These are phyloP conservation scores for Zoanthus sansibaricus DNA, from an alignment of 92 coral and sea anemone species.

Conservation along the genomic window DNA sequence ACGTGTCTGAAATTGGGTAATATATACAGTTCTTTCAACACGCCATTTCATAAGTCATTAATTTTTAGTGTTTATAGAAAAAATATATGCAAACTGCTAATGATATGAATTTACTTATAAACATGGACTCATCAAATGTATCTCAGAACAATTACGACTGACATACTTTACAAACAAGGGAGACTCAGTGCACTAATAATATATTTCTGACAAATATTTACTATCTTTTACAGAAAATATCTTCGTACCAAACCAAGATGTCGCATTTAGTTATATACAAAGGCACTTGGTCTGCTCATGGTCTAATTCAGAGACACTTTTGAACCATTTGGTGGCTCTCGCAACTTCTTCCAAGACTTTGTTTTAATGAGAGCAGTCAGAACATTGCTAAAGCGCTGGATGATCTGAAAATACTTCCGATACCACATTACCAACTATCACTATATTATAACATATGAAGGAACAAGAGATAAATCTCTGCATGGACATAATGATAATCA, in stretches of 20 bases:
- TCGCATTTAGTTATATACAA: neutral
- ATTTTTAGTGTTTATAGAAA: conserved; percentile 4
- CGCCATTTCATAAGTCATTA: conserved; percentile 26
- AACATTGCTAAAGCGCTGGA: conserved; percentile 18
- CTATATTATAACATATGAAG: conserved; percentile 3
- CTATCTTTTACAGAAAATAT: neutral
- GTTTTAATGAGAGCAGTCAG: conserved; percentile 1
- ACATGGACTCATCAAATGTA: conserved; percentile 28
- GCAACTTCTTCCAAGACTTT: conserved; percentile 20
- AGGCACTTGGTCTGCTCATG: neutral
- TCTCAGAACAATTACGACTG: conserved; percentile 27
- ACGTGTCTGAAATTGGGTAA: conserved; percentile 22
- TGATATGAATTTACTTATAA: conserved; percentile 13
- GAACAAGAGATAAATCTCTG: conserved; percentile 28
- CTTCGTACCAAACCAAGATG: conserved; percentile 26
- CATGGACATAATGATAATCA: conserved; percentile 23
- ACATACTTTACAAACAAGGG: conserved; percentile 26
- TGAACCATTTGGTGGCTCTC: conserved; percentile 13
- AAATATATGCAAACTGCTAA: conserved; percentile 21
- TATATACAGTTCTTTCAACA: conserved; percentile 18
- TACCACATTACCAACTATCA: conserved; percentile 20
- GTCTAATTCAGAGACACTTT: conserved; percentile 17
- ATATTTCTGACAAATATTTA: conserved; percentile 17
- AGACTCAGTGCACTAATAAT: conserved; percentile 31
- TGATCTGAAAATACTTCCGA: conserved; percentile 18